Evolutionary conservation across 2,113 vertebrate genomes (phyloP).

Genomic region (Ondatra zibethicus): DNA sequence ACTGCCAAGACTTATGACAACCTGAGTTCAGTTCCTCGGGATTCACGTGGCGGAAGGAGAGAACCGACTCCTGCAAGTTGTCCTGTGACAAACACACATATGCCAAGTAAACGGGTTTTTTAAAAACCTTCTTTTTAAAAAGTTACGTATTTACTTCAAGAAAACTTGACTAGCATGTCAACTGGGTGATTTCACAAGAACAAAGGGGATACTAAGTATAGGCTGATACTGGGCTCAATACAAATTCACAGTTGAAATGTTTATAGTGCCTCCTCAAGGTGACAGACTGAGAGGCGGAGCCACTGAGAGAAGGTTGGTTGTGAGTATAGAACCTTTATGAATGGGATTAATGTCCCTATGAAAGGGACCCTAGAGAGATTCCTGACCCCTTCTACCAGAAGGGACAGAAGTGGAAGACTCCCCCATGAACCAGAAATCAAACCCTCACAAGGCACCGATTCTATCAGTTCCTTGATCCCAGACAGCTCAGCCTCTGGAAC

Average conservation of each 20-base stretch:
- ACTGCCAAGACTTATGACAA: not conserved
- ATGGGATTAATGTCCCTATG: not conserved
- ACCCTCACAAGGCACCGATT: not conserved
- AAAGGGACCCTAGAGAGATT: not conserved
- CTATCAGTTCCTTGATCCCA: not conserved
- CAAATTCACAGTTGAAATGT: not conserved
- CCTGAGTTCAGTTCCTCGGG: no score
- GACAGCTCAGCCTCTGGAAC: not conserved
- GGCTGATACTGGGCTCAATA: not conserved
- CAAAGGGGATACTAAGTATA: constrained; percentile 22
- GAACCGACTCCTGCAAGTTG: not conserved
- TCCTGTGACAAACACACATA: not conserved
- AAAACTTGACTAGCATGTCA: constrained; percentile 5
- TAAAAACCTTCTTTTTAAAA: not conserved
- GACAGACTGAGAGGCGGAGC: not conserved
- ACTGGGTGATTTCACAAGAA: constrained; percentile 14
- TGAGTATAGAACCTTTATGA: not conserved
- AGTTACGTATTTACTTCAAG: constrained; percentile 28
- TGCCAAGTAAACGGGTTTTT: not conserved
- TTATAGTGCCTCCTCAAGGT: not conserved
- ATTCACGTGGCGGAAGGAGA: not conserved
- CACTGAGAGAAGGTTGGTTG: not conserved
- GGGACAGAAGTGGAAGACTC: not conserved
- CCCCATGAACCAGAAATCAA: not conserved
- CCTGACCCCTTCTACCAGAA: not conserved